Base-by-base conservation (phyloP, 2,113 vertebrate species). In the Neomonachus schauinslandi region DNA sequence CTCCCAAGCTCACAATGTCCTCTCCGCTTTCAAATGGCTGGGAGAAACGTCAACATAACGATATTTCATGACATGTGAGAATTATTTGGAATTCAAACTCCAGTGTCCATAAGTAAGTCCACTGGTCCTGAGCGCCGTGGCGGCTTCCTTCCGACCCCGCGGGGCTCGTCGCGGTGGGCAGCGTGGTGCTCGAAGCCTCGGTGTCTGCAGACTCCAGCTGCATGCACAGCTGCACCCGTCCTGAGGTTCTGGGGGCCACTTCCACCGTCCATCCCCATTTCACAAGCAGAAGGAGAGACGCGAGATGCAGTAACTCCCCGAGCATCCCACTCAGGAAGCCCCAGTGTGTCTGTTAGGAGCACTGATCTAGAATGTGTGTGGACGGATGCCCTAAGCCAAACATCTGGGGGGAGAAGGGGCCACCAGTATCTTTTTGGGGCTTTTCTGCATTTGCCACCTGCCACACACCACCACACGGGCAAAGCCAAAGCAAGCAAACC, bases 111-210 rank as follows among this genome's bases (percentile, higher is more conserved):
- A 7, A 4, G 1, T 7, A 42, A 33, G 28, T 42, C 33, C 1
- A 6, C 9, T 31, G 24, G 77, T 6, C 4, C 16, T 7, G 36
- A 2, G 0, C 13, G 12, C 59, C 6, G 12, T 18, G 24, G 31
- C 24, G 7, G 31, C 51, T 39, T 8, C 2, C 6, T 0, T 15
- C 42, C 14, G 1, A 28, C 1, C 1, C 71, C 9, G 0, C 0
- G 1, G 36, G 22, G 71, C 71, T 2, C n/a, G n/a, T 19, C 1
- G 69, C 69, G 4, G 67, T 0, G 1, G 19, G 19, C 19, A 22
- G 19, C 4, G 2, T 0, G n/a, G n/a, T 16, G 9, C 7, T 1
- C 2, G 1, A 22, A 21, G n/a, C 69, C 69, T 5, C n/a, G 0
- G 10, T 10, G n/a, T 72, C 71, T 26, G 36, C 13, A 14, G 24